These are phyloP conservation scores for Heliangelus exortis DNA, from an alignment of 2,797 vertebrate genomes.

Conservation along the genomic window DNA sequence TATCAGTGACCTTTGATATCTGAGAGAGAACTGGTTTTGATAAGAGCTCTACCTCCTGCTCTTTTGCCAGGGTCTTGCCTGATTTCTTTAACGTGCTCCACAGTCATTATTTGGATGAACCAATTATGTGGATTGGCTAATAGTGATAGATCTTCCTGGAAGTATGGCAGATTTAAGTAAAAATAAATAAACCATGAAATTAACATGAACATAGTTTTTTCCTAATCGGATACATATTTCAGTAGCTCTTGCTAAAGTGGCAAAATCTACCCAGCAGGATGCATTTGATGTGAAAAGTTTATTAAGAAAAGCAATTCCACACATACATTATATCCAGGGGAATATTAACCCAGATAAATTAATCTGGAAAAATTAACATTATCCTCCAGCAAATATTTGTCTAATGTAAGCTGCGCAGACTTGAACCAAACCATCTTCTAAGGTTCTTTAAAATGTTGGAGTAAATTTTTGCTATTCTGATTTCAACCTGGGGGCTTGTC, in stretches of 20 bases:
- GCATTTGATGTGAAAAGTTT: background rate
- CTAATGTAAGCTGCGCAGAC: background rate
- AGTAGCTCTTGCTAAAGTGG: background rate
- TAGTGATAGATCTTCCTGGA: conserved; percentile 36
- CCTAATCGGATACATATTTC: background rate
- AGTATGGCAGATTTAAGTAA: background rate
- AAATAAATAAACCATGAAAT: conserved; percentile 30
- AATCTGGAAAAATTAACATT: background rate
- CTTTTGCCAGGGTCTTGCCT: background rate
- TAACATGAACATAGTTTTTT: background rate
- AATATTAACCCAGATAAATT: background rate
- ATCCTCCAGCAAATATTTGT: background rate
- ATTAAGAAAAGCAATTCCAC: background rate
- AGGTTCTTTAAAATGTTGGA: background rate
- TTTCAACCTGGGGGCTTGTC: background rate
- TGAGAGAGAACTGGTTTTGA: conserved; percentile 31
- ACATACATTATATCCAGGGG: background rate
- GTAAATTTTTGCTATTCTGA: background rate
- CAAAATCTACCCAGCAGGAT: background rate
- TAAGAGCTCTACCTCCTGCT: conserved; percentile 13
- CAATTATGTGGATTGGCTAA: background rate
- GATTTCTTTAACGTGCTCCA: conserved; percentile 30
- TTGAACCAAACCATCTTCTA: background rate
- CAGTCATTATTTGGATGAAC: conserved; percentile 23
- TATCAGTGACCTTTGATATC: conserved; percentile 44